Base-by-base conservation (phyloP, 2,888 invertebrate species). In the Agrypnus murinus region DNA sequence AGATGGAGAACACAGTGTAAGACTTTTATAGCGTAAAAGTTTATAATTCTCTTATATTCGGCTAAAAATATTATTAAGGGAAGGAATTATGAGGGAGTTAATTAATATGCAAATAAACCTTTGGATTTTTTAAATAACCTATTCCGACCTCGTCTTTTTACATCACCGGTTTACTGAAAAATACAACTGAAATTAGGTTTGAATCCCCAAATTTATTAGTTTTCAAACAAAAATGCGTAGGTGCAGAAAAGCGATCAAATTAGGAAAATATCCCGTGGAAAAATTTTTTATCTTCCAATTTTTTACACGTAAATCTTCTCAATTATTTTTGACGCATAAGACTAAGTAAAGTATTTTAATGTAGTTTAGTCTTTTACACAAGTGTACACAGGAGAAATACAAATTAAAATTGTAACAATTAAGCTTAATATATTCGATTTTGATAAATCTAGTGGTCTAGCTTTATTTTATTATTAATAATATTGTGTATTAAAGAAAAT, bases 101-200 rank as follows among this genome's bases (percentile, higher is more conserved):
- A 57, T 57, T 57, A 57, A 57, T 57, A 57, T 57, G 57, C 57
- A 57, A 57, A 57, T 57, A 57, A 38, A 34, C 38, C 10, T 14
- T 10, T 36, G 25, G 3, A 3, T 25, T 57, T 57, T 57, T 32
- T 38, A 36, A 36, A 36, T 57, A 57, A 57, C 36, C 57, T 57
- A 38, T 57, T 57, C 36, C 17, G 38, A 15, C 57, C 36, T 36
- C 38, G 34, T 36, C 36, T 38, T 19, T 38, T 57, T 38, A 57
- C 31, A 31, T 50, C 34, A 36, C n/a, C 32, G 36, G 57, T 38
- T 57, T 57, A 57, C 34, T 57, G 34, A 57, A 57, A 57, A 57
- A 36, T 57, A 57, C 34, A 57, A 57, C 36, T 38, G 34, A 57
- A 57, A 57, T 57, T 57, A 38, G 15, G 32, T 57, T 19, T 34